phyloP scores from a whole-genome alignment of 2,797 vertebrate species.

The Aldrovandia affinis region DNA sequence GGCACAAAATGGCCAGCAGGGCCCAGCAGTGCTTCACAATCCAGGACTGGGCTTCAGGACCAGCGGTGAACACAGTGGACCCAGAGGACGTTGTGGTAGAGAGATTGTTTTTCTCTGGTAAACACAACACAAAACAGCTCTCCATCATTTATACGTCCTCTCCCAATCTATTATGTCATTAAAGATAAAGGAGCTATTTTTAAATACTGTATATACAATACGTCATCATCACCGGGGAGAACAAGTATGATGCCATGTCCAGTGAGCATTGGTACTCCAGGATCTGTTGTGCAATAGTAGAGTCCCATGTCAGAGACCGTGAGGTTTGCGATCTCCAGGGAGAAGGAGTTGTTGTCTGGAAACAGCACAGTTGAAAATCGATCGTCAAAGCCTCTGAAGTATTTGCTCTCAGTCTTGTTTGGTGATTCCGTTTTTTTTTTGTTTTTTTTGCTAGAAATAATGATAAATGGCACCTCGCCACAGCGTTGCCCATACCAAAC shows the following conservation, averaged over 20 bases:
- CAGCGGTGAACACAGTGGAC: neutral
- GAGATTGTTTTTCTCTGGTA: neutral
- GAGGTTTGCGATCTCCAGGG: slow-evolving; percentile 44
- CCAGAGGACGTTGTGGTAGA: neutral
- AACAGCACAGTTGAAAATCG: neutral
- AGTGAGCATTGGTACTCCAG: neutral
- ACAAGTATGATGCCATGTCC: slow-evolving; percentile 15
- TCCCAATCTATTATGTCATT: slow-evolving; percentile 22
- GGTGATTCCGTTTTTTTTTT: too few relatives aligned
- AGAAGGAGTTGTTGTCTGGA: neutral
- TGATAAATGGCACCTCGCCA: slow-evolving; percentile 36
- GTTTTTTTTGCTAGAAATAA: neutral
- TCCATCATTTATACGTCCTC: neutral
- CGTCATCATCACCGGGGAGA: neutral
- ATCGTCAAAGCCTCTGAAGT: neutral
- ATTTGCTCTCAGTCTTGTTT: neutral
- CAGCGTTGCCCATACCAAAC: slow-evolving; percentile 45
- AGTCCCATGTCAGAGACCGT: slow-evolving; percentile 43
- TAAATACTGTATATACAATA: neutral
- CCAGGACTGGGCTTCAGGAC: neutral
- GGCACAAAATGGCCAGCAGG: slow-evolving; percentile 28
- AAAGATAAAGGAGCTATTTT: rapidly evolving
- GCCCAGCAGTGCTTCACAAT: neutral
- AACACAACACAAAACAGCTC: slow-evolving; percentile 8
- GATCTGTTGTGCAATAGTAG: slow-evolving; percentile 39